Evolutionary conservation across 2,888 invertebrate species (phyloP).

Genomic region (Drosophila prolongata): DNA sequence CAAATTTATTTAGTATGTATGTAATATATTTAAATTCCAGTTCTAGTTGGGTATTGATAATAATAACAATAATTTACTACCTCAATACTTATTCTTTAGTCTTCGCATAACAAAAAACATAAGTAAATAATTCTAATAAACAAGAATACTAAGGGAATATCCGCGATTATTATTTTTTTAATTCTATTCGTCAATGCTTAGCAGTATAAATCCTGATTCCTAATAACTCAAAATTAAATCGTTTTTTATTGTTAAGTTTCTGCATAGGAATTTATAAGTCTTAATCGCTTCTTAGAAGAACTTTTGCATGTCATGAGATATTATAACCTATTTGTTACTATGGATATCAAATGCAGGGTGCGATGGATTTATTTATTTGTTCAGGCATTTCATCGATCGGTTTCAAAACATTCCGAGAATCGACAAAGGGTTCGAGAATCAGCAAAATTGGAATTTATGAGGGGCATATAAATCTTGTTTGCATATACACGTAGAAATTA

Average conservation of each 20-base stretch:
- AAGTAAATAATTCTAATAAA: not conserved
- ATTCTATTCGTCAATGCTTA: not conserved
- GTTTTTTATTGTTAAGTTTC: no score
- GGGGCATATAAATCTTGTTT: slow-evolving; percentile 26
- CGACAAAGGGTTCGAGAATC: not conserved
- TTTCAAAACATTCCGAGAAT: slow-evolving; percentile 10
- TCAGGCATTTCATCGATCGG: not conserved
- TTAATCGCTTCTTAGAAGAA: slow-evolving; percentile 3
- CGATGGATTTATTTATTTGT: slow-evolving; percentile 9
- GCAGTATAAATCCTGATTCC: not conserved
- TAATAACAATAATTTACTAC: not conserved
- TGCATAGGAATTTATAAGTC: not conserved
- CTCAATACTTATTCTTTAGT: no score
- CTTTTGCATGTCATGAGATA: not conserved
- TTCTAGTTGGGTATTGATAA: not conserved
- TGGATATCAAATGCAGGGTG: not conserved
- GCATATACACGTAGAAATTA: slow-evolving; percentile 31
- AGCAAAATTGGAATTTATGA: slow-evolving; percentile 21
- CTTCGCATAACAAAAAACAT: no score
- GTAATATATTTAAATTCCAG: not conserved
- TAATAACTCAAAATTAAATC: not conserved
- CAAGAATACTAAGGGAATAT: not conserved
- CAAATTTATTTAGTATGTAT: no score
- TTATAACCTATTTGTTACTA: slow-evolving; percentile 11
- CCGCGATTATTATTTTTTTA: no score